Conservation (phyloP, 1,140 invertebrate genomes). For the Sarcophaga bullata region DNA sequence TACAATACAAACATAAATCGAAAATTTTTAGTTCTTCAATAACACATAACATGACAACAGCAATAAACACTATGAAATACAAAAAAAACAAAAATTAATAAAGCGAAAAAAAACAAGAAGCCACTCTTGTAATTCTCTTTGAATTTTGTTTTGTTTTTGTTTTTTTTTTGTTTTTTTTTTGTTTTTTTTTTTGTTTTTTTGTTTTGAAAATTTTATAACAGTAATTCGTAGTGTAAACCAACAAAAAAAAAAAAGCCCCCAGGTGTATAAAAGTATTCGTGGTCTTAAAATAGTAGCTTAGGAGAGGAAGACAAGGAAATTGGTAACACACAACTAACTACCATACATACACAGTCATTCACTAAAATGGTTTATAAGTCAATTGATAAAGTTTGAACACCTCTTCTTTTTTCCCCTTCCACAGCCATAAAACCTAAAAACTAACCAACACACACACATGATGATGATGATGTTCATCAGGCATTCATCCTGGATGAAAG, state of each 20-base stretch:
- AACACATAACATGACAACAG: not conserved
- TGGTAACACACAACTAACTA: not conserved
- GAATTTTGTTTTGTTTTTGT: too few relatives aligned
- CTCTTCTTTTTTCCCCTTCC: not conserved
- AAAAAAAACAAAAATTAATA: too few relatives aligned
- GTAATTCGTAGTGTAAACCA: not conserved
- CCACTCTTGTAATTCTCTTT: too few relatives aligned
- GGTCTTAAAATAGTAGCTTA: not conserved
- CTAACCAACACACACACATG: too few relatives aligned
- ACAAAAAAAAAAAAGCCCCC: not conserved
- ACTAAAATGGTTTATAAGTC: not conserved
- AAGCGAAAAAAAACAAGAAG: too few relatives aligned
- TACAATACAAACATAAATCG: too few relatives aligned
- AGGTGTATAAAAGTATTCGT: not conserved
- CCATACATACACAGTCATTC: not conserved
- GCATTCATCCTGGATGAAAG: too few relatives aligned
- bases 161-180: too few relatives aligned
- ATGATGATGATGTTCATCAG: too few relatives aligned
- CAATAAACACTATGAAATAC: not conserved
- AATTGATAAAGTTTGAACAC: slow-evolving; percentile 7
- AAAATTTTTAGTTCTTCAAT: too few relatives aligned
- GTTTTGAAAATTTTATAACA: not conserved
- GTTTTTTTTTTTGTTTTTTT: too few relatives aligned
- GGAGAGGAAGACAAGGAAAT: not conserved
- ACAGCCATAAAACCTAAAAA: not conserved